Evolutionary conservation across 2,888 invertebrate genomes (phyloP).

Genomic region (Apoderus coryli): DNA sequence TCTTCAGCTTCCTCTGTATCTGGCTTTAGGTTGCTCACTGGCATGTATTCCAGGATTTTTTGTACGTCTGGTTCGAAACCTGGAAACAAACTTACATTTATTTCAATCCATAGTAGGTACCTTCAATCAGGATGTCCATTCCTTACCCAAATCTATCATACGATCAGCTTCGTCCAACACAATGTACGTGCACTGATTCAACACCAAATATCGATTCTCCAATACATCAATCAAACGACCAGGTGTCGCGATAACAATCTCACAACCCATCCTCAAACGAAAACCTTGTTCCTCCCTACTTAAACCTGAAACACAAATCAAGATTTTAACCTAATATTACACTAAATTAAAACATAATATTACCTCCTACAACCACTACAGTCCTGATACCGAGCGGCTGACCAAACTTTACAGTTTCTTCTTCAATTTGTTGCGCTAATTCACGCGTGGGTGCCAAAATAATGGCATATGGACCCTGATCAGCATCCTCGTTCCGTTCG

Average conservation of each 20-base stretch:
- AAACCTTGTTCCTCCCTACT: constrained; percentile 98
- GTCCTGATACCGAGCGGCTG: constrained; percentile 80
- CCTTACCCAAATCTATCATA: constrained; percentile 88
- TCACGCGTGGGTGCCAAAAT: constrained; percentile 99
- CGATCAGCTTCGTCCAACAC: constrained; percentile 94
- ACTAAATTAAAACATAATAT: constrained; percentile 1
- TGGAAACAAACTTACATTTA: constrained; percentile 6
- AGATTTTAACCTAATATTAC: not conserved
- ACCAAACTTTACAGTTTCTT: constrained; percentile 96
- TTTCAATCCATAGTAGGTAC: too few relatives aligned
- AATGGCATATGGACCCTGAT: constrained; percentile 96
- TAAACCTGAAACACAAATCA: constrained; percentile 36
- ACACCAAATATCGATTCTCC: constrained; percentile 86
- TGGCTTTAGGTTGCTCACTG: constrained; percentile 94
- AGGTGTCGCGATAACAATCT: constrained; percentile 99
- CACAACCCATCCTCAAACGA: constrained; percentile 89
- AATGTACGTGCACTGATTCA: constrained; percentile 96
- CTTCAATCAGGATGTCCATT: too few relatives aligned
- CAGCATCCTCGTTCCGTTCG: constrained; percentile 77
- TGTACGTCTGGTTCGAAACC: constrained; percentile 98
- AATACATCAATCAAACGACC: constrained; percentile 98
- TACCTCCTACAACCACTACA: constrained; percentile 89
- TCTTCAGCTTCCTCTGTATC: constrained; percentile 98
- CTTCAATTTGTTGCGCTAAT: constrained; percentile 98
- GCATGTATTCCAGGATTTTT: constrained; percentile 94